Base-by-base conservation (phyloP, 1,140 invertebrate species). In the Hesperophylax magnus region DNA sequence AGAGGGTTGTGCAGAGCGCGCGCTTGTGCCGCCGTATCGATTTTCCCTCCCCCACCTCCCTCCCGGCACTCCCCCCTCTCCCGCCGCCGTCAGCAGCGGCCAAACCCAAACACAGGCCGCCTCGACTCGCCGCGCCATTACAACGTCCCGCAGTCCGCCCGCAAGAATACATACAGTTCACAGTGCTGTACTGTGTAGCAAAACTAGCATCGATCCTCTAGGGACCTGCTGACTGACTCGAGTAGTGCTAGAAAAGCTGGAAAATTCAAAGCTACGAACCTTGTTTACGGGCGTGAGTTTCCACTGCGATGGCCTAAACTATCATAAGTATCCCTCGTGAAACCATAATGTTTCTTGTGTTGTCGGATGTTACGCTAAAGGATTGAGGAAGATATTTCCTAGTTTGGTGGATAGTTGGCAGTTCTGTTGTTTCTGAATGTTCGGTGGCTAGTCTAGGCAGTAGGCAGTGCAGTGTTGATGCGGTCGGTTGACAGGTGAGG, bases 21-120 rank as follows among this genome's bases (percentile, higher is more conserved):
- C 56, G 79, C 58, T 53, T 52, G 34, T 22, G 39, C 65, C 67
- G 54, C 67, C 31, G 54, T 74, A 61, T 61, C 78, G 78, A 61
- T 74, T 65, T 74, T 61, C 87, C 86, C 85, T 86, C 86, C 85
- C 85, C 86, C 86, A 87, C 87, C 15, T 75, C 31, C 24, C 67
- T 39, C 20, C 34, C 87, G 86, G 85, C 84, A n/a, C 85, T 86
- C 86, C 85, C 85, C 86, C 86, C 88, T 86, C 20, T 65, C 31
- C 24, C 75, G 27, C 20, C 34, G 27, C 54, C 24, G 17, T 34
- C 47, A 52, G 60, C 20, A 31, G 76, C 61, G 39, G 60, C 76
- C 76, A 15, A 78, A 65, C 60, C 71, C 71, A 75, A 75, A 75
- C 71, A 75, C 71, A 39, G 60, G 39, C 76, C 60, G 76, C 20